phyloP scores from a whole-genome alignment of 1,140 invertebrate genomes.

The Coelopa frigida region DNA sequence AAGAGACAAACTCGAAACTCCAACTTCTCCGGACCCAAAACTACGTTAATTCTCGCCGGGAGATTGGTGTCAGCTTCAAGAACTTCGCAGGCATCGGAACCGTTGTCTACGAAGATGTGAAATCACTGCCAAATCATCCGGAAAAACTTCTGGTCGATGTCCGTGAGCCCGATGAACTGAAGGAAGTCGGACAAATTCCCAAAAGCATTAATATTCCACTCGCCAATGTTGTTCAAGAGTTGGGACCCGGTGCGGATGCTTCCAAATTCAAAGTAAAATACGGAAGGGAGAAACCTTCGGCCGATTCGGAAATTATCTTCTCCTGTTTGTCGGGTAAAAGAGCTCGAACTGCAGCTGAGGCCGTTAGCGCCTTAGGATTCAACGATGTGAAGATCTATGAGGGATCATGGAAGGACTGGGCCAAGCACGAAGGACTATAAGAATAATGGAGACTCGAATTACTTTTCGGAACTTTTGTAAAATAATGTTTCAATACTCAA shows the following conservation, averaged over 20 bases:
- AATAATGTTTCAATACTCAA: too few relatives aligned
- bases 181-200: slow-evolving; percentile 57
- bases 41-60: too few relatives aligned
- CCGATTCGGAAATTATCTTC: slow-evolving; percentile 53
- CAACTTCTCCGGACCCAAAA: background rate
- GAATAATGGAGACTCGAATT: slow-evolving; percentile 18
- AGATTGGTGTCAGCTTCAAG: too few relatives aligned
- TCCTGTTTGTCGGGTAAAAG: slow-evolving; percentile 56
- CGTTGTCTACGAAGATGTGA: slow-evolving; percentile 48
- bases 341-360: slow-evolving; percentile 51
- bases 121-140: slow-evolving; percentile 39
- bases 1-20: background rate
- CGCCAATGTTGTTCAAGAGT: slow-evolving; percentile 38
- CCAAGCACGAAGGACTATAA: slow-evolving; percentile 48
- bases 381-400: slow-evolving; percentile 45
- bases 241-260: slow-evolving; percentile 26
- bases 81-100: too few relatives aligned
- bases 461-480: too few relatives aligned
- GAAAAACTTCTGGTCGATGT: slow-evolving; percentile 58
- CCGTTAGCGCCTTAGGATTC: slow-evolving; percentile 51
- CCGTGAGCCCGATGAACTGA: slow-evolving; percentile 56
- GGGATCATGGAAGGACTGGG: slow-evolving; percentile 47
- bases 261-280: slow-evolving; percentile 46
- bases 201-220: slow-evolving; percentile 64
- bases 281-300: slow-evolving; percentile 47